Percentiles rank a stretch among this genome's conserved stretches.
These are phyloP conservation scores for Pseudonaja textilis DNA, from an alignment of 2,113 vertebrate genomes.

Conservation along the genomic window DNA sequence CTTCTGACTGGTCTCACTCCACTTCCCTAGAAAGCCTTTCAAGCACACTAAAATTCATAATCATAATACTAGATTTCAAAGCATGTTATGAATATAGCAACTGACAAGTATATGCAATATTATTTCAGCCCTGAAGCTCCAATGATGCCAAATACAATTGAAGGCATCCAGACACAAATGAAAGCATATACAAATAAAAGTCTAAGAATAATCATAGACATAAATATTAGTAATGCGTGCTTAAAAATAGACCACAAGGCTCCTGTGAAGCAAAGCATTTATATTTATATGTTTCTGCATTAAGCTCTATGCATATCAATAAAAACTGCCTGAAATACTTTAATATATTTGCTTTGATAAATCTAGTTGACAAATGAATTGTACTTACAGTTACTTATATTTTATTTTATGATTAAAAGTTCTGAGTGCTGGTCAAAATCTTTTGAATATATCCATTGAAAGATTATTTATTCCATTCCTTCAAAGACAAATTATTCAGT, in stretches of 20 bases:
- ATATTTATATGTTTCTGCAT: not conserved
- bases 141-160: not conserved
- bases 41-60: not conserved
- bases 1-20: not conserved
- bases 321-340: not conserved
- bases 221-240: not conserved
- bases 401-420: not conserved
- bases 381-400: not conserved
- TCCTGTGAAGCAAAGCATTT: constrained; percentile 7
- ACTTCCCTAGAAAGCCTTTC: not conserved
- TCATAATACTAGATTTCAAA: not conserved
- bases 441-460: not conserved
- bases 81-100: not conserved
- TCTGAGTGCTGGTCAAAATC: not conserved
- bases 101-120: not conserved
- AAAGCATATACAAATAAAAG: not conserved
- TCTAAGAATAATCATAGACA: constrained; percentile 10
- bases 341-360: not conserved
- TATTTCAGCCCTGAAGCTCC: not conserved
- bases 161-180: not conserved
- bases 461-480: not conserved
- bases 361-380: not conserved
- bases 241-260: not conserved
- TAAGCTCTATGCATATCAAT: not conserved
- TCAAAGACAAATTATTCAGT: not conserved